Conservation (phyloP, 2,888 invertebrate genomes). For the Ametastegia equiseti region DNA sequence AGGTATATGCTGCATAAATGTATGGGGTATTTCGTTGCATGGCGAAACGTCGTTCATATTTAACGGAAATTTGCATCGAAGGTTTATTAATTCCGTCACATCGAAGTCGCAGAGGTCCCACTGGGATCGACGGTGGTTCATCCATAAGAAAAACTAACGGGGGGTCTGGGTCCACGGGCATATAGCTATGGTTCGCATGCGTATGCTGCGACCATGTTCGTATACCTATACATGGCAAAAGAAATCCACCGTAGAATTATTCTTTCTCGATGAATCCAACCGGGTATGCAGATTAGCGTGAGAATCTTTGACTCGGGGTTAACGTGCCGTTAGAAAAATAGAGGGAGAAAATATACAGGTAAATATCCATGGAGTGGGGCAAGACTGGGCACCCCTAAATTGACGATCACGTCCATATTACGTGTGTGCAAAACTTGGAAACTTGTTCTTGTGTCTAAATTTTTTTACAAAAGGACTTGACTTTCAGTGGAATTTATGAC, state of each 20-base stretch:
- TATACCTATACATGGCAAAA: too few relatives aligned
- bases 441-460: too few relatives aligned
- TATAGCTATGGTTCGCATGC: background rate
- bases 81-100: constrained; percentile 30
- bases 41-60: too few relatives aligned
- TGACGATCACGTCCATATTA: too few relatives aligned
- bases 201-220: background rate
- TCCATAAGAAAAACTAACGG: constrained; percentile 20
- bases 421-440: too few relatives aligned
- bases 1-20: background rate
- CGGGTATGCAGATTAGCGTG: constrained; percentile 74
- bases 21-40: background rate
- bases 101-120: constrained; percentile 22
- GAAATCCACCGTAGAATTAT: too few relatives aligned
- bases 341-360: background rate
- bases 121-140: constrained; percentile 17
- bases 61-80: constrained; percentile 7
- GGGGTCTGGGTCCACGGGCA: constrained; percentile 1
- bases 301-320: constrained; percentile 59
- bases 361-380: background rate
- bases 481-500: too few relatives aligned
- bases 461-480: too few relatives aligned
- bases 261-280: constrained; percentile 54
- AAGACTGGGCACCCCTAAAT: too few relatives aligned
- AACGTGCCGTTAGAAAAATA: background rate